Evolutionary conservation across 2,888 invertebrate genomes (phyloP), one percentile per base, ranked within the genome.

Genomic region (Drosophila paramelanica): DNA sequence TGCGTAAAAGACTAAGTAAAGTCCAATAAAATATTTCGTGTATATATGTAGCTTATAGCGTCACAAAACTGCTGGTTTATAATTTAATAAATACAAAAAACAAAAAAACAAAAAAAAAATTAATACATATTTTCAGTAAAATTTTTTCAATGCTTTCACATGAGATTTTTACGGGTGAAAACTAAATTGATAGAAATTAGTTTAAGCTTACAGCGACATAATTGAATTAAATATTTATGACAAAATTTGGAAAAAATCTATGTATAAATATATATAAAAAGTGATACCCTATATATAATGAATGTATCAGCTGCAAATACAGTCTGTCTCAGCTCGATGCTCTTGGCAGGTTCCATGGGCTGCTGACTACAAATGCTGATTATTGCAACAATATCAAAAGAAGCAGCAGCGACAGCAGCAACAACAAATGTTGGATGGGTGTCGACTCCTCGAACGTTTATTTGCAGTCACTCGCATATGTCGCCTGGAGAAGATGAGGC

Each of bases 391-490:
- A 75, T 65, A 80, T 59, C 60, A 68, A 52, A 69, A 67, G 58
- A 67, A 64, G 45, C 61, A 56, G 13, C 49, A 59, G 5, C 61
- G 47, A 6, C 53, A 50, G 27, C 43, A 55, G 25, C 51, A 64
- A 45, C 31, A 60, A 27, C 45, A 50, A 42, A 42, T 38, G 50
- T 8, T 41, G 55, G 45, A 23, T 60, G 51, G 33, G 43, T 50
- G 65, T 25, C 52, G 53, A 62, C 69, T 65, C 57, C 52, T 52
- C 74, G 73, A 77, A 73, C 77, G 57, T 78, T 65, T 82, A 81
- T 82, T 87, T 82, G 87, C 84, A 81, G 81, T 78, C 73, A 68
- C 50, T 85, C 78, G 79, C 88, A 85, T 88, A 78, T 88, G 87
- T 88, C 88, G 80, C 80, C 82, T 38, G 64, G 47, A 55, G 83